Conservation (phyloP, 2,888 invertebrate genomes). For the Alcis repandata region DNA sequence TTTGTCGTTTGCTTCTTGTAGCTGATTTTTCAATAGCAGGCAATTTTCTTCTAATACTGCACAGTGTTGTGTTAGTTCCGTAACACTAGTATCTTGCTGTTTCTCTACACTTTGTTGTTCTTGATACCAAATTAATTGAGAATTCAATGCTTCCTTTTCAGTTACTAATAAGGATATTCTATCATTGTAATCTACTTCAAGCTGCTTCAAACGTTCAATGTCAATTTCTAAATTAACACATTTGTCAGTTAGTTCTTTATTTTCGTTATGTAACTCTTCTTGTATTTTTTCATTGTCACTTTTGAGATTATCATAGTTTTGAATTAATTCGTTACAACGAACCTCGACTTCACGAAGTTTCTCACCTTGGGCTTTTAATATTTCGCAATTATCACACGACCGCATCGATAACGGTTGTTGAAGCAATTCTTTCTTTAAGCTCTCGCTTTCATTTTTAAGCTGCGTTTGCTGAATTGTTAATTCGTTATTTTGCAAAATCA, state of each 20-base stretch:
- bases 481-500: constrained; percentile 69
- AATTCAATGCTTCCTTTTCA: constrained; percentile 59
- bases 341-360: constrained; percentile 56
- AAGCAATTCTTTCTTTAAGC: constrained; percentile 63
- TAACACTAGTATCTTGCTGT: constrained; percentile 45
- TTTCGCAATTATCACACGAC: constrained; percentile 58
- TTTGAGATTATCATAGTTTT: constrained; percentile 56
- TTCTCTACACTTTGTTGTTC: constrained; percentile 48
- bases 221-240: constrained; percentile 57
- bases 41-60: constrained; percentile 64
- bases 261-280: constrained; percentile 54
- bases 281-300: constrained; percentile 58
- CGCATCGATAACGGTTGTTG: constrained; percentile 47
- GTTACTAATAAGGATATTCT: constrained; percentile 54
- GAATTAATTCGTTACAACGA: constrained; percentile 53
- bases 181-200: constrained; percentile 55
- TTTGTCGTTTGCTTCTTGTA: constrained; percentile 75
- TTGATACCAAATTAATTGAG: constrained; percentile 52
- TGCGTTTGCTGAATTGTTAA: constrained; percentile 58
- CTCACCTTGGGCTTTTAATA: constrained; percentile 58
- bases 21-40: constrained; percentile 46
- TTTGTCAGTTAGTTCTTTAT: constrained; percentile 49
- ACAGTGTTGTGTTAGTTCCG: constrained; percentile 59
- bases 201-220: constrained; percentile 50
- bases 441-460: constrained; percentile 65